These are phyloP conservation scores for Miltochrista miniata DNA, from an alignment of 2,888 invertebrate genomes.

Conservation along the genomic window DNA sequence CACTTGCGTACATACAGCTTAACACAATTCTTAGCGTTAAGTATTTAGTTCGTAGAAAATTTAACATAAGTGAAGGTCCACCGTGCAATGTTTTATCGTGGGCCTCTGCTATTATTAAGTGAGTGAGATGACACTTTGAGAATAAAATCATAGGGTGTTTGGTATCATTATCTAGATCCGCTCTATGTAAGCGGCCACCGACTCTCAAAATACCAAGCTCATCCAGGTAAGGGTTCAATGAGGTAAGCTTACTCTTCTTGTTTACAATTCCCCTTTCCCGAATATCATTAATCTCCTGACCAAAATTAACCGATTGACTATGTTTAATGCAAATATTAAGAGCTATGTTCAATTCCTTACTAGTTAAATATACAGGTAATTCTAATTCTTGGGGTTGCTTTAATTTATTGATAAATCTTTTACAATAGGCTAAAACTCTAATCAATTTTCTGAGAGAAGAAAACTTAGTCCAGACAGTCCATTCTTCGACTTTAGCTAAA, in stretches of 20 bases:
- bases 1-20: not conserved
- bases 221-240: not conserved
- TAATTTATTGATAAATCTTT: not conserved
- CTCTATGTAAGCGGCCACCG: not conserved
- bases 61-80: slow-evolving; percentile 5
- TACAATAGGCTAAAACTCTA: not conserved
- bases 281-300: not conserved
- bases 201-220: not conserved
- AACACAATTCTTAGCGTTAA: not conserved
- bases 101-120: not conserved
- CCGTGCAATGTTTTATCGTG: slow-evolving; percentile 9
- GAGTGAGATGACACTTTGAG: not conserved
- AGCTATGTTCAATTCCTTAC: not conserved
- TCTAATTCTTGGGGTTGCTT: too few relatives aligned
- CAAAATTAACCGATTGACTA: not conserved
- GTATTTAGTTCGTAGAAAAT: slow-evolving; percentile 4
- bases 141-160: not conserved
- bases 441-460: not conserved
- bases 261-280: not conserved
- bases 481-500: not conserved
- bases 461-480: not conserved
- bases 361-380: not conserved
- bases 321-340: not conserved
- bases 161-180: not conserved
- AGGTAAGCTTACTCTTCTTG: not conserved